Conservation (phyloP, 2,113 vertebrate species). For the Cephalophus harveyi region DNA sequence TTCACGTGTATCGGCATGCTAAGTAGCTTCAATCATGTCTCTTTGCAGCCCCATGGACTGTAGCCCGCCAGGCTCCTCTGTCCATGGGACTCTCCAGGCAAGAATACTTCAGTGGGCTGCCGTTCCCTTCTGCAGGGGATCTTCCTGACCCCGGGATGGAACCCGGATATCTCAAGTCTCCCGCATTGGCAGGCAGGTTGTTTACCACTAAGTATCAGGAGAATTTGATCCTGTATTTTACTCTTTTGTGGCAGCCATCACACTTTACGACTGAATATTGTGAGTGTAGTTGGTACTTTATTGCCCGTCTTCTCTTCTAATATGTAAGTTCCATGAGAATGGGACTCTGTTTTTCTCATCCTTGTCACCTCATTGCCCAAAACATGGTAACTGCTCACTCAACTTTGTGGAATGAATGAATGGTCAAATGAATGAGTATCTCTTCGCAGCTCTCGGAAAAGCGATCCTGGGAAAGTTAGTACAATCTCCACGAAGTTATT, state of each 20-base stretch:
- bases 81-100: neutral
- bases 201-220: neutral
- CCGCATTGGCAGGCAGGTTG: neutral
- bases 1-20: neutral
- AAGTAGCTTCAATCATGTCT: neutral
- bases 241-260: accelerated
- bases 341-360: neutral
- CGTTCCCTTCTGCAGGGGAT: neutral
- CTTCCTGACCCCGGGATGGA: neutral
- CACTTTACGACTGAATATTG: accelerated
- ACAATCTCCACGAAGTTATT: neutral
- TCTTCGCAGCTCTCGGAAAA: neutral
- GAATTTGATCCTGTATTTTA: accelerated
- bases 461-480: neutral
- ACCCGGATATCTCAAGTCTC: neutral
- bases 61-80: neutral
- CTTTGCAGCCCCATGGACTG: neutral
- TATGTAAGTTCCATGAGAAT: neutral
- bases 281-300: accelerated
- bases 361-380: neutral
- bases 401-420: neutral
- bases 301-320: neutral
- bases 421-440: neutral
- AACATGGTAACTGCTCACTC: neutral
- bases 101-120: neutral